Percentiles rank a stretch among this genome's conserved stretches.
Evolutionary conservation across 1,140 invertebrate species (phyloP).

Genomic region (Leptinotarsa undecemlineata): DNA sequence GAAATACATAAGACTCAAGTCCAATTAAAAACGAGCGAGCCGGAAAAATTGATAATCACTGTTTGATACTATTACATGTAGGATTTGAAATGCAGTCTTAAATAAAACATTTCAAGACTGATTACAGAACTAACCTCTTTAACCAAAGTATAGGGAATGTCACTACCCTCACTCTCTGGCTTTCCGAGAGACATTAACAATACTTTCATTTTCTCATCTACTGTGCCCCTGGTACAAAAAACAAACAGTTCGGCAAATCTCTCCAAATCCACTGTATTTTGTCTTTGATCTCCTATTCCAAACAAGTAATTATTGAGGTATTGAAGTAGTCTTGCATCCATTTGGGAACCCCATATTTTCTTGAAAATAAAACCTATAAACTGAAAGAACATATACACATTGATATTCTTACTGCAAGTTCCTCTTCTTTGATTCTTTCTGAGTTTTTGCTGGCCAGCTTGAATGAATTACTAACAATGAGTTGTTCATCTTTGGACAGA

Average conservation of each 20-base stretch:
- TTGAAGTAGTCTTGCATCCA: constrained; percentile 62
- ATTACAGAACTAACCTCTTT: constrained; percentile 58
- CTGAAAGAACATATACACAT: constrained; percentile 34
- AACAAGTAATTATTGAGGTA: constrained; percentile 65
- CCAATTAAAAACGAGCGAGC: no score
- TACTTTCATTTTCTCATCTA: constrained; percentile 62
- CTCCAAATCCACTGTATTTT: constrained; percentile 60
- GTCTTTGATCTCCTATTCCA: constrained; percentile 58
- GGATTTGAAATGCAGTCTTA: no score
- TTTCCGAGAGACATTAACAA: constrained; percentile 61
- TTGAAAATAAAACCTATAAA: constrained; percentile 48
- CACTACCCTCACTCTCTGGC: constrained; percentile 58
- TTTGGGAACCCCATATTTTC: constrained; percentile 65
- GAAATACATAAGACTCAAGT: no score
- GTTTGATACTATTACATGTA: no score
- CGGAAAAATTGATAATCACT: no score
- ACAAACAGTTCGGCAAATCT: constrained; percentile 65
- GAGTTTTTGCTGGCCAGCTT: constrained; percentile 63
- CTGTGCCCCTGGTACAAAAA: constrained; percentile 63
- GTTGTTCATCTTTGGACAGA: constrained; percentile 64
- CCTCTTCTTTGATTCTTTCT: constrained; percentile 64
- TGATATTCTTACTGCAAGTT: constrained; percentile 61
- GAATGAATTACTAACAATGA: constrained; percentile 63
- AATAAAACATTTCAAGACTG: no score
- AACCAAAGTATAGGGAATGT: constrained; percentile 61